These are phyloP conservation scores for Scopus umbretta DNA, from an alignment of 2,113 vertebrate species.

Conservation along the genomic window DNA sequence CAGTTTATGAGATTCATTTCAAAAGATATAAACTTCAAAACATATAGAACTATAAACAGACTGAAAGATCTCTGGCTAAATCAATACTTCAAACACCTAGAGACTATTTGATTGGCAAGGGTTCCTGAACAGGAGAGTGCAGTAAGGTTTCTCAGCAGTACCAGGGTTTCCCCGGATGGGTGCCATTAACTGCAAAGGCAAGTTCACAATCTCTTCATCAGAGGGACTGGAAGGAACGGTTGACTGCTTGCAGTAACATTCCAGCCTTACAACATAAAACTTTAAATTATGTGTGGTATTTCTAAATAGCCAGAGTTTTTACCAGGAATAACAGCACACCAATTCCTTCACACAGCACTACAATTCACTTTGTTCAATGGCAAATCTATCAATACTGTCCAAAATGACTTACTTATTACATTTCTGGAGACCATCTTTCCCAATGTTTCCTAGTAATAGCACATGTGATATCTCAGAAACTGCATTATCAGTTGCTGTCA, in stretches of 20 bases:
- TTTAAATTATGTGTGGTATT: not conserved
- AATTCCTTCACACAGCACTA: not conserved
- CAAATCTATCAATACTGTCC: not conserved
- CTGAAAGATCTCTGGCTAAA: not conserved
- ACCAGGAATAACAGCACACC: not conserved
- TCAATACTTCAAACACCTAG: not conserved
- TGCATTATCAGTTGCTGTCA: not conserved
- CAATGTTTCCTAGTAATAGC: not conserved
- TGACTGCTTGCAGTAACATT: constrained; percentile 16
- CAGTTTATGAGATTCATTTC: not conserved
- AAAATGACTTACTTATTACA: not conserved
- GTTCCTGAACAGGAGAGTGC: not conserved
- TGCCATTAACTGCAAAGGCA: not conserved
- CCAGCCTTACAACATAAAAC: not conserved
- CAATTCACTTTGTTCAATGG: not conserved
- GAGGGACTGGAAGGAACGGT: not conserved
- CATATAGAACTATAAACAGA: not conserved
- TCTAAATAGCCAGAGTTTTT: not conserved
- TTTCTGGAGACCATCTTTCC: not conserved
- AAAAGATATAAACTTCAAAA: not conserved
- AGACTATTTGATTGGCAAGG: not conserved
- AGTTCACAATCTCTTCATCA: not conserved
- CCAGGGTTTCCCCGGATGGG: not conserved
- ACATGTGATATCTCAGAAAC: not conserved
- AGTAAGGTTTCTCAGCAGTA: not conserved